Base-by-base conservation (phyloP, 2,797 vertebrate species). In the Antrozous pallidus region DNA sequence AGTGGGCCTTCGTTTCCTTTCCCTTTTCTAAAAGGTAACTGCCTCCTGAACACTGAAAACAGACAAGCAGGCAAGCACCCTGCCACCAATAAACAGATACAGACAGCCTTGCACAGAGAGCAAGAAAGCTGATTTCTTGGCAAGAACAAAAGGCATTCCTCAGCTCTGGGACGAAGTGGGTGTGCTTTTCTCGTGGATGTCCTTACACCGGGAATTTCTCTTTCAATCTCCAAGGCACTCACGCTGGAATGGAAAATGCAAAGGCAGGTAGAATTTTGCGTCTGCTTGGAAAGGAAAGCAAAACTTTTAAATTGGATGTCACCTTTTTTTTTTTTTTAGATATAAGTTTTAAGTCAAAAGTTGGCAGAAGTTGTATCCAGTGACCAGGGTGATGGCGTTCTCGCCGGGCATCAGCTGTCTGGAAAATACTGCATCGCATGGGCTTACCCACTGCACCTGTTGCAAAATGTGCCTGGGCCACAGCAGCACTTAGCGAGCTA, bases 401-500 rank as follows among this genome's bases (percentile, higher is more conserved):
- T 73, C 14, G 8, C 54, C 82, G 14, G 31, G 65, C 73, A 45
- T 24, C 47, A 94, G 6, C 67, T 42, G 26, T 51, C 6, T 24
- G 74, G 8, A 65, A 65, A 88, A 61, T 18, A 14, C 1, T 28
- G 24, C 22, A 33, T 28, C 0, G 6, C 38, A 56, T 2, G 49
- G 77, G 6, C 24, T 45, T 33, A 47, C 13, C n/a, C 17, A 2
- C 6, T 22, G 86, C 63, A 80, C 79, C 88, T 90, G 80, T 58
- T 92, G 63, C 65, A 42, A 63, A 82, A 28, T 36, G 4, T 22
- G 22, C 36, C 75, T 42, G 40, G 28, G 42, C 51, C 20, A 2
- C 63, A 13, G 49, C n/a, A 61, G 51, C 33, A 47, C 24, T 83
- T 54, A 95, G 42, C 1, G 6, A 75, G 79, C 93, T 96, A 94